Conservation (phyloP, 2,113 vertebrate species). For the Bettongia penicillata region DNA sequence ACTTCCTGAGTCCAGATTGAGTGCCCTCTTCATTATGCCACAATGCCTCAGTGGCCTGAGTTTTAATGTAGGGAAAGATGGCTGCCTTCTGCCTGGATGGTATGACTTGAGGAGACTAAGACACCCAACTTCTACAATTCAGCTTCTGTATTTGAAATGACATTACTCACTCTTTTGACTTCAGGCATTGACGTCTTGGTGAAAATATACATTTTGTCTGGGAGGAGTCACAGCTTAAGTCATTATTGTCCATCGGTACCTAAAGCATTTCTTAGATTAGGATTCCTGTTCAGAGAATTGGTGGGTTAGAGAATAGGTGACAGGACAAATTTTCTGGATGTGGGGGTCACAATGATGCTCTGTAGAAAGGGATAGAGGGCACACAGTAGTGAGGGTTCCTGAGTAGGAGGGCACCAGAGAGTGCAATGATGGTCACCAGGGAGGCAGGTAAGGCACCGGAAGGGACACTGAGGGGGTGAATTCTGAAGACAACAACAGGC, state of each 20-base stretch:
- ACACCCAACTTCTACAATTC: neutral
- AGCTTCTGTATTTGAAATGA: neutral
- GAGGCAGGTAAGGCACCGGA: too few species aligned
- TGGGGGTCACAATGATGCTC: neutral
- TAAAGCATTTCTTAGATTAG: neutral
- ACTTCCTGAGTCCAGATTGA: neutral
- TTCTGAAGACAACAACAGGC: neutral
- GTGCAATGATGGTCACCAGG: neutral
- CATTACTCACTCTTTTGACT: neutral
- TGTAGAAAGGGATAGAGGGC: neutral
- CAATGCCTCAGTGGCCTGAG: neutral
- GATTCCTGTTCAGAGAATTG: accelerated
- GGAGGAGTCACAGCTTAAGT: neutral
- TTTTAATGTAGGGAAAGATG: neutral
- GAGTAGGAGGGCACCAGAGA: neutral
- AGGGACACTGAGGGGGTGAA: neutral
- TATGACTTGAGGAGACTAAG: neutral
- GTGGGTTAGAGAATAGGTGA: neutral
- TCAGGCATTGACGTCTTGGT: neutral
- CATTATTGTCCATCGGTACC: neutral
- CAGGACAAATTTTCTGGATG: neutral
- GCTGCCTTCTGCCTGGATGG: neutral
- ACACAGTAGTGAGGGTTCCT: neutral
- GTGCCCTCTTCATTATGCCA: neutral
- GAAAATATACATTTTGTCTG: constrained; percentile 4